phyloP scores from a whole-genome alignment of 2,888 invertebrate species.

The Drosophila dives region DNA sequence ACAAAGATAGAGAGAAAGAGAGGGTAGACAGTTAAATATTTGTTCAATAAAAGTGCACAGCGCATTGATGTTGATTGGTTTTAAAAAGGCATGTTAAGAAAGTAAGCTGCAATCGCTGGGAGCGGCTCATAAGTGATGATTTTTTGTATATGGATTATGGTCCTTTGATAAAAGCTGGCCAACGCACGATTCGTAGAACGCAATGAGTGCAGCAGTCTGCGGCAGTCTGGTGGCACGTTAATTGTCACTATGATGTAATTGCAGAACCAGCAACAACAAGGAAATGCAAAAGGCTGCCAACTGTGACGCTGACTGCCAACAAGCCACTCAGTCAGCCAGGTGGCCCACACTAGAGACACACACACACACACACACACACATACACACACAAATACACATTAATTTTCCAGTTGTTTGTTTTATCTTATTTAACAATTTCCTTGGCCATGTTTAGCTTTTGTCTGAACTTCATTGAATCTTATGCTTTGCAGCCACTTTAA shows the following conservation, averaged over 20 bases:
- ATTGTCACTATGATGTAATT: conserved; percentile 79
- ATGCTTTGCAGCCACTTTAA: conserved; percentile 57
- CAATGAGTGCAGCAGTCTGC: conserved; percentile 11
- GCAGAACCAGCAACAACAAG: conserved; percentile 47
- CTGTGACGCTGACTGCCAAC: conserved; percentile 69
- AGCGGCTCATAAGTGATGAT: conserved; percentile 38
- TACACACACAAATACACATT: conserved; percentile 1
- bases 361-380: conserved; percentile 17
- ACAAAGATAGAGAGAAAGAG: conserved; percentile 6
- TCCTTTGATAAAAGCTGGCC: conserved; percentile 16
- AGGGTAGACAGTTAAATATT: conserved; percentile 40
- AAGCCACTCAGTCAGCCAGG: conserved; percentile 24
- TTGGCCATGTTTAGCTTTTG: conserved; percentile 37
- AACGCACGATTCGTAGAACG: conserved; percentile 20
- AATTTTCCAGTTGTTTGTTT: conserved; percentile 42
- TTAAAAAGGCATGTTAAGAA: conserved; percentile 45
- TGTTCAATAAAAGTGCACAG: conserved; percentile 58
- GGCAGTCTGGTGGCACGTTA: conserved; percentile 64
- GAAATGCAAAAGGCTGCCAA: conserved; percentile 77
- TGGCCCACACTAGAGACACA: conserved; percentile 27
- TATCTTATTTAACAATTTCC: conserved; percentile 33
- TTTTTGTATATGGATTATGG: conserved; percentile 26
- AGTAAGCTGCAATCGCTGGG: conserved; percentile 39
- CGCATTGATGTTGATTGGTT: conserved; percentile 61
- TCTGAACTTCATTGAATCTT: conserved; percentile 65